Evolutionary conservation across 2,113 vertebrate genomes (phyloP), one percentile per base, ranked within the genome.

Genomic region (Erythrocebus patas): DNA sequence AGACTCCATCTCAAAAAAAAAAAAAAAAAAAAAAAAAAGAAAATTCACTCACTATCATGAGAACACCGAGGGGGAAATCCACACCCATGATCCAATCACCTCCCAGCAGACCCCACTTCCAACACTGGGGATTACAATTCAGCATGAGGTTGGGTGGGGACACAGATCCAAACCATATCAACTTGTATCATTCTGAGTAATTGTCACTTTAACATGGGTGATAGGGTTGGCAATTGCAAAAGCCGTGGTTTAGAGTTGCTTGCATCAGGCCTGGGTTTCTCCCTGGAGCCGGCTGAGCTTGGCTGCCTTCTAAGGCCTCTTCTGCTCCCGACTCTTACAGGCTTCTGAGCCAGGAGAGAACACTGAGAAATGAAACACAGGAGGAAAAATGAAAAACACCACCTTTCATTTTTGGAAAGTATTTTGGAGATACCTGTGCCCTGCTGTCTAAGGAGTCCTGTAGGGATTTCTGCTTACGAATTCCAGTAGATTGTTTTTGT

Each of bases 321-420:
- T 64, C 22, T 66, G 10, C 50, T 86, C 64, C 38, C 3, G 11
- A 14, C 57, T 75, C 38, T 18, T 11, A 11, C 12, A 7, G n/a
- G 35, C 48, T 35, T 89, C 79, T 35, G 13, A 95, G 88, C 12
- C 66, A 30, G 32, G 22, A 8, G 35, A 76, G 23, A n/a, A 23
- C n/a, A 6, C 5, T 23, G 6, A 57, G 8, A 18, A 11, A 2
- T 32, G 78, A 38, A 35, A 57, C 35, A 57, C 4, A 0, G 0
- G 17, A 70, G 32, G 52, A 50, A 22, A 91, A 70, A 8, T 5
- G 9, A 38, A 64, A 55, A 80, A 25, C 0, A 22, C n/a, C 43
- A 64, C 50, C 79, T 83, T 48, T 30, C 20, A 8, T 40, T 82
- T 87, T 8, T 6, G 45, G n/a, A n/a, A 61, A 73, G 27, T 35